A percentile compares a stretch with the other conserved stretches of the same genome.
phyloP scores from a whole-genome alignment of 2,797 vertebrate species.

The Scleropages formosus region DNA sequence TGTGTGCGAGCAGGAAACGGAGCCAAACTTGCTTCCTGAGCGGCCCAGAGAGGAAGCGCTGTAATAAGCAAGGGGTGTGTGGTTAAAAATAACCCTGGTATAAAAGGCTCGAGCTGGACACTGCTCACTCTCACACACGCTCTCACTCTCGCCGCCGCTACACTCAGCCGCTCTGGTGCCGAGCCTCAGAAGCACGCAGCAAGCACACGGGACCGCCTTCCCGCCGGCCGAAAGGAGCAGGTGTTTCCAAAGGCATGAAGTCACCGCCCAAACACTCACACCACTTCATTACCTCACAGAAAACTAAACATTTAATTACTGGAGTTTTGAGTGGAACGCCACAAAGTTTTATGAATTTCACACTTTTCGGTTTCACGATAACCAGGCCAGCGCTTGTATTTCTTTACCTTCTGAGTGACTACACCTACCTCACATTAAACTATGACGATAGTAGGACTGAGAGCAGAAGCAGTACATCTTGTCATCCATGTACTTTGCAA shows the following conservation, averaged over 20 bases:
- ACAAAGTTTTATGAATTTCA: neutral
- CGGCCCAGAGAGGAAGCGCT: conserved; percentile 82
- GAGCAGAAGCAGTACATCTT: no score
- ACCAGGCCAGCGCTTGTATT: neutral
- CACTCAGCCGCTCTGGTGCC: conserved; percentile 37
- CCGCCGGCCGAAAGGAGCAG: conserved; percentile 58
- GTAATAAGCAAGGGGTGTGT: conserved; percentile 81
- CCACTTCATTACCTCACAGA: conserved; percentile 34
- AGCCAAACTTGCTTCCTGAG: conserved; percentile 87
- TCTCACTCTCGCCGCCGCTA: conserved; percentile 30
- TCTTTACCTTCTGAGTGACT: no score
- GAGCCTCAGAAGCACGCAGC: conserved; percentile 28
- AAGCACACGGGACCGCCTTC: conserved; percentile 34
- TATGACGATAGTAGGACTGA: no score
- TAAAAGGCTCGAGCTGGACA: conserved; percentile 83
- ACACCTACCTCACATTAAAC: no score
- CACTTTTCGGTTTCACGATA: neutral
- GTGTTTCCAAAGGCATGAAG: conserved; percentile 65
- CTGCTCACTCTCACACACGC: conserved; percentile 68
- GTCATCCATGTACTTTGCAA: no score
- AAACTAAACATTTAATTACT: conserved; percentile 27
- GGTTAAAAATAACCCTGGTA: conserved; percentile 97
- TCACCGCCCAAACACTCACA: conserved; percentile 54
- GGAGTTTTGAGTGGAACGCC: neutral
- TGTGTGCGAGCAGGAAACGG: conserved; percentile 76